Percentiles rank a stretch among this genome's conserved stretches.
These are phyloP conservation scores for Noturus placidus DNA, from an alignment of 2,113 vertebrate genomes.

Conservation along the genomic window DNA sequence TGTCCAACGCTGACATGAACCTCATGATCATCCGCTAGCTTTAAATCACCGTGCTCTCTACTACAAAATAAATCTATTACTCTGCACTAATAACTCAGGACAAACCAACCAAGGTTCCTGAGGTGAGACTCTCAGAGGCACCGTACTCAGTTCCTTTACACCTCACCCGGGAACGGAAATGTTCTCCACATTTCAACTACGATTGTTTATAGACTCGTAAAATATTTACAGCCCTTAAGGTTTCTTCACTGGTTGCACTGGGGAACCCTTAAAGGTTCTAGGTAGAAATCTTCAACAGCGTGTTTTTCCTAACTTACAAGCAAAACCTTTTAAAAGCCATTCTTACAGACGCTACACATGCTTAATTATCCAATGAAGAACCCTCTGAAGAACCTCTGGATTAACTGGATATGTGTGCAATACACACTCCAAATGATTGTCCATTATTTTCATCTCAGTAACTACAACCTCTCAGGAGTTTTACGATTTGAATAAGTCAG, in stretches of 20 bases:
- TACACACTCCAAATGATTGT: neutral
- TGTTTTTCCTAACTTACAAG: neutral
- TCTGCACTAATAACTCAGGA: neutral
- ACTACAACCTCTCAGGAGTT: no score
- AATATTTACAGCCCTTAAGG: neutral
- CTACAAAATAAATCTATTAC: neutral
- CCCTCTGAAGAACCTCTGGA: neutral
- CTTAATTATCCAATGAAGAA: neutral
- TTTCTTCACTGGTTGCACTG: neutral
- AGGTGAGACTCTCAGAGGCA: neutral
- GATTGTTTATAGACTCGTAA: neutral
- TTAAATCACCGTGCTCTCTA: neutral
- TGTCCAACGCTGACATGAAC: constrained; percentile 4
- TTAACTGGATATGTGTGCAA: neutral
- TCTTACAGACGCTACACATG: neutral
- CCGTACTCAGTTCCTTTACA: neutral
- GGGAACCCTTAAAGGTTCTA: neutral
- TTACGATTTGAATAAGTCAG: no score
- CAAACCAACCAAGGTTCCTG: neutral
- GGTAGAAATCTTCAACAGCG: neutral
- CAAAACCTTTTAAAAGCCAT: neutral
- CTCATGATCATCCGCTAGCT: neutral
- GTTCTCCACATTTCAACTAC: neutral
- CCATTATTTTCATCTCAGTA: neutral
- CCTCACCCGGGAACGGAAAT: neutral